Evolutionary conservation across 2,888 invertebrate genomes (phyloP).

Genomic region (Eurytoma adleriae): DNA sequence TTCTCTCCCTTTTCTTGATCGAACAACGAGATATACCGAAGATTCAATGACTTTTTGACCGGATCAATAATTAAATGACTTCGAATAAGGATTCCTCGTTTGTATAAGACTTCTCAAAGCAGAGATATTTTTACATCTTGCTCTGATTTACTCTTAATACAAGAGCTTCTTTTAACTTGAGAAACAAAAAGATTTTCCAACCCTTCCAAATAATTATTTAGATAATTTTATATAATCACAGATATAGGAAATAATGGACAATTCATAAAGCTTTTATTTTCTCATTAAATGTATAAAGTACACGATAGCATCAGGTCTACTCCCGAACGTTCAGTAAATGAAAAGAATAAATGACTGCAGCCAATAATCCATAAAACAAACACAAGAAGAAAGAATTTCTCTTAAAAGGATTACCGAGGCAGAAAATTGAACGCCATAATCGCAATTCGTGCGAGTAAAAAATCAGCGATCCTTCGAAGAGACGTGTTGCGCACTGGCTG

Average conservation of each 20-base stretch:
- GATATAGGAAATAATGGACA: background rate
- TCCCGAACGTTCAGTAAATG: background rate
- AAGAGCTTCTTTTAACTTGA: no score
- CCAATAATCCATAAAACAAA: slow-evolving; percentile 19
- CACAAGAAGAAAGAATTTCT: slow-evolving; percentile 1
- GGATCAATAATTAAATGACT: slow-evolving; percentile 9
- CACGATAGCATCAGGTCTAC: background rate
- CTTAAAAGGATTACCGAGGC: background rate
- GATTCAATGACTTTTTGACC: slow-evolving; percentile 7
- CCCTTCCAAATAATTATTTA: background rate
- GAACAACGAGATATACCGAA: background rate
- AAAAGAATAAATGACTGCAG: background rate
- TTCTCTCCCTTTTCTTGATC: no score
- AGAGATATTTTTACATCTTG: no score
- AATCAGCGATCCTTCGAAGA: background rate
- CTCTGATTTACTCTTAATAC: no score
- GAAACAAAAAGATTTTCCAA: no score
- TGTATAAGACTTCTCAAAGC: no score
- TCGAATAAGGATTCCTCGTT: no score
- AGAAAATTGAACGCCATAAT: slow-evolving; percentile 40
- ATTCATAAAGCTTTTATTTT: no score
- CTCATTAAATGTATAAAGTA: background rate
- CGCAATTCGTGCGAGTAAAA: background rate
- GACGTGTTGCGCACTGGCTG: background rate
- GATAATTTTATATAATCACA: slow-evolving; percentile 1